Evolutionary conservation across 2,113 vertebrate species (phyloP).

Genomic region (Melanostigma gelatinosum): DNA sequence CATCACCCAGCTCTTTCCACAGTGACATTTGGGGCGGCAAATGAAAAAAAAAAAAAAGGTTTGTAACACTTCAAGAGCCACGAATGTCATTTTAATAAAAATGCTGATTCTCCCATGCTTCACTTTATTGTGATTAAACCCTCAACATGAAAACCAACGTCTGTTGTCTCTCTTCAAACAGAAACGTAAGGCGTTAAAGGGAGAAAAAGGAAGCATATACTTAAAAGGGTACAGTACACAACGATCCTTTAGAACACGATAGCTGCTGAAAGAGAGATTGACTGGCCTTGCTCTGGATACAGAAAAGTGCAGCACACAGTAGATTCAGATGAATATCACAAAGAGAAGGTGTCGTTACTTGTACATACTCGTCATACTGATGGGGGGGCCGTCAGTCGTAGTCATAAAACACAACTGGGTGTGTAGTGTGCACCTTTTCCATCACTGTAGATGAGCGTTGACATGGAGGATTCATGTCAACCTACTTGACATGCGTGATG

Average conservation of each 20-base stretch:
- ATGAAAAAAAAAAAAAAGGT: constrained; percentile 34
- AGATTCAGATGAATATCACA: constrained; percentile 3
- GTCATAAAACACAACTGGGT: constrained; percentile 4
- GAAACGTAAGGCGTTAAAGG: constrained; percentile 7
- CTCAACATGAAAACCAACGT: neutral
- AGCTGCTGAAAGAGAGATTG: constrained; percentile 33
- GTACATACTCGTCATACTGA: constrained; percentile 34
- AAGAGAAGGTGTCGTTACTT: constrained; percentile 20
- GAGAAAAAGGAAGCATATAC: constrained; percentile 15
- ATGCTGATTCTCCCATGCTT: neutral
- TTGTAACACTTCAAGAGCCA: constrained; percentile 61
- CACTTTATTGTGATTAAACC: constrained; percentile 39
- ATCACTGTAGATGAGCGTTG: neutral
- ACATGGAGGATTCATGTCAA: constrained; percentile 25
- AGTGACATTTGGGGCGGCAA: neutral
- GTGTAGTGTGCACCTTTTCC: neutral
- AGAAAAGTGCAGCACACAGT: constrained; percentile 50
- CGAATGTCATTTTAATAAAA: constrained; percentile 47
- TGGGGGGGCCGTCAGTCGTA: constrained; percentile 2
- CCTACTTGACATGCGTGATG: constrained; percentile 18
- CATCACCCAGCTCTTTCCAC: constrained; percentile 30
- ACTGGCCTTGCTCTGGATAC: constrained; percentile 52
- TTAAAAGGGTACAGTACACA: constrained; percentile 47
- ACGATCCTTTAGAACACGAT: constrained; percentile 38
- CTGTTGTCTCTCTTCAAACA: neutral